A percentile compares a stretch with the other conserved stretches of the same genome.
phyloP scores from a whole-genome alignment of 1,140 invertebrate genomes.

The Drosophila neocordata region DNA sequence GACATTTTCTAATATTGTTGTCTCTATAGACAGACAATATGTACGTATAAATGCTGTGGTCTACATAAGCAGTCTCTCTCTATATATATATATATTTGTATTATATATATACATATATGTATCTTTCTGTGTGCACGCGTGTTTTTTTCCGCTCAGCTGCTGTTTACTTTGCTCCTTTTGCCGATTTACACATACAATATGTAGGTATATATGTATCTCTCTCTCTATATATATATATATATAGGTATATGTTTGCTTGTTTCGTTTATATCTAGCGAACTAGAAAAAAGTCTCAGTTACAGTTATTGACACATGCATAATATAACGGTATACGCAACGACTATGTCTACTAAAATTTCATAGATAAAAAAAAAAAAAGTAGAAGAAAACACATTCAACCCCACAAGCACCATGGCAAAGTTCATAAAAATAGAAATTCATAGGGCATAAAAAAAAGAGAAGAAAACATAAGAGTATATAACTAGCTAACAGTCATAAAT shows the following conservation, averaged over 20 bases:
- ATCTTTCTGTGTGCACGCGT: slow-evolving; percentile 24
- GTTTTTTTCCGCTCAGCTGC: slow-evolving; percentile 39
- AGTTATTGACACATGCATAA: slow-evolving; percentile 56
- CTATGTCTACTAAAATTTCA: neutral
- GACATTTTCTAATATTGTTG: slow-evolving; percentile 26
- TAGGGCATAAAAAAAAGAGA: neutral
- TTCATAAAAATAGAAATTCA: slow-evolving; percentile 7
- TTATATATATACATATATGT: slow-evolving; percentile 25
- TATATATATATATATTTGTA: slow-evolving; percentile 15
- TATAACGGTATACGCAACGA: slow-evolving; percentile 16
- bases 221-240: slow-evolving; percentile 9
- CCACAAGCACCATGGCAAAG: neutral
- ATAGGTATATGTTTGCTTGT: slow-evolving; percentile 10
- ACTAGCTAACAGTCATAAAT: slow-evolving; percentile 9
- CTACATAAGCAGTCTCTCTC: slow-evolving; percentile 13
- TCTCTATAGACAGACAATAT: neutral
- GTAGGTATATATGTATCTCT: slow-evolving; percentile 25
- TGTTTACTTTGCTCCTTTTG: slow-evolving; percentile 15
- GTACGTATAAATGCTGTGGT: slow-evolving; percentile 18
- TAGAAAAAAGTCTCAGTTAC: slow-evolving; percentile 50
- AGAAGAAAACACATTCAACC: no score
- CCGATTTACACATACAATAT: slow-evolving; percentile 26
- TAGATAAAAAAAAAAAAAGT: neutral
- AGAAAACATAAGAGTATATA: neutral
- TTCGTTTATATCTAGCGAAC: slow-evolving; percentile 18